Conservation (phyloP, 2,888 invertebrate genomes). For the Auanema freiburgensis region DNA sequence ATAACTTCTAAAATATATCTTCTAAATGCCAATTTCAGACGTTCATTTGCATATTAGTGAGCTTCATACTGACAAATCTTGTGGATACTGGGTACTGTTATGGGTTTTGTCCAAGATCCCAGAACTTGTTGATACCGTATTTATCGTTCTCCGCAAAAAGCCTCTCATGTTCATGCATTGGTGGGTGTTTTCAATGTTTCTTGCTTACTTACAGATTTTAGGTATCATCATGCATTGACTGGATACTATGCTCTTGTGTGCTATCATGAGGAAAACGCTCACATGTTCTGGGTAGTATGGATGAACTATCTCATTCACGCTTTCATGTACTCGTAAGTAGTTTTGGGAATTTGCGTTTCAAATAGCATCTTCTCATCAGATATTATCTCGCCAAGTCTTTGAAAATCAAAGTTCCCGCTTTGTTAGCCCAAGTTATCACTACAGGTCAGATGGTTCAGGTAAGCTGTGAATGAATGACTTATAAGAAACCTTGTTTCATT, state of each 20-base stretch:
- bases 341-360: too few relatives aligned
- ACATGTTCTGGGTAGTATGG: slow-evolving; percentile 60
- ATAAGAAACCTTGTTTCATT: not conserved
- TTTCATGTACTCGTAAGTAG: slow-evolving; percentile 50
- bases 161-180: slow-evolving; percentile 59
- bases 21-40: slow-evolving; percentile 35
- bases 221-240: slow-evolving; percentile 61
- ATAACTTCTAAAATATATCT: slow-evolving; percentile 15
- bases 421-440: slow-evolving; percentile 55
- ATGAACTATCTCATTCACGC: slow-evolving; percentile 57
- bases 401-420: slow-evolving; percentile 51
- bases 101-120: slow-evolving; percentile 62
- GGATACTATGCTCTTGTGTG: slow-evolving; percentile 59
- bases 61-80: slow-evolving; percentile 42
- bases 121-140: slow-evolving; percentile 59
- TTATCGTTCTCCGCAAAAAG: slow-evolving; percentile 57
- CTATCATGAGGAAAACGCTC: slow-evolving; percentile 58
- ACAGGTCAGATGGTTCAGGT: slow-evolving; percentile 56
- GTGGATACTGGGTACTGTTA: slow-evolving; percentile 59
- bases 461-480: not conserved
- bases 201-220: slow-evolving; percentile 5
- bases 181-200: slow-evolving; percentile 14
- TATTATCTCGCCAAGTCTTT: slow-evolving; percentile 60
- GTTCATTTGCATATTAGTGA: slow-evolving; percentile 55
- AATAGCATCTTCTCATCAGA: too few relatives aligned